These are phyloP conservation scores for Bombylius discolor DNA, from an alignment of 2,888 invertebrate species.

Conservation along the genomic window DNA sequence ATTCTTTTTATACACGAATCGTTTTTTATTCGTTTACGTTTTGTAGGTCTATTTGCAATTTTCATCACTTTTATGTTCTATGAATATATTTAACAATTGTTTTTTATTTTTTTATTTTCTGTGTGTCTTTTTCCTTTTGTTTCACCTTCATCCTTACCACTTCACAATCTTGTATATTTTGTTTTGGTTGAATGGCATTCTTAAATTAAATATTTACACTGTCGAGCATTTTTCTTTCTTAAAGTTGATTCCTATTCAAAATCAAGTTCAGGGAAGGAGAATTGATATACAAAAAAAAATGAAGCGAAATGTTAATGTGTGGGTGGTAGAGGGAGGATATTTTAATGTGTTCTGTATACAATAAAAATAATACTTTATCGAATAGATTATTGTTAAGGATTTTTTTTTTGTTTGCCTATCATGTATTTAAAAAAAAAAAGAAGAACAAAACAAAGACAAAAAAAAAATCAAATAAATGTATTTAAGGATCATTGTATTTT, in stretches of 20 bases:
- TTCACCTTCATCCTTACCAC: too few species aligned
- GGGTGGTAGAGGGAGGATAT: too few species aligned
- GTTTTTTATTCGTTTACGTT: neutral
- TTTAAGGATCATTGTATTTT: neutral
- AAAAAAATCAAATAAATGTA: too few species aligned
- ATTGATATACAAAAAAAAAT: neutral
- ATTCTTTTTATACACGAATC: neutral
- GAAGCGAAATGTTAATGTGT: too few species aligned
- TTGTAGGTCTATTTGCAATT: neutral
- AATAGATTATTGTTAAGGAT: too few species aligned
- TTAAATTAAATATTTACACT: conserved; percentile 11
- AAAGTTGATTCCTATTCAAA: conserved; percentile 9
- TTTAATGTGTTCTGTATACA: too few species aligned
- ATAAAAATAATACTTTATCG: too few species aligned
- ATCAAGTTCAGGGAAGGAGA: neutral
- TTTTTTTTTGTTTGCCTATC: too few species aligned
- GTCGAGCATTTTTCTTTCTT: neutral
- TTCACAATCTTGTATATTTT: too few species aligned
- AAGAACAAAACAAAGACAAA: too few species aligned
- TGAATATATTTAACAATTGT: too few species aligned
- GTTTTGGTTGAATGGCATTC: neutral
- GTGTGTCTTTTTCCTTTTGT: neutral
- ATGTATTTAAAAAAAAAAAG: too few species aligned
- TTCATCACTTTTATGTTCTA: neutral
- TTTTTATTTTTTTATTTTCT: neutral